Percentiles rank a stretch among this genome's conserved stretches.
Evolutionary conservation across 2,797 vertebrate genomes (phyloP).

Genomic region (Ctenopoma multispine): DNA sequence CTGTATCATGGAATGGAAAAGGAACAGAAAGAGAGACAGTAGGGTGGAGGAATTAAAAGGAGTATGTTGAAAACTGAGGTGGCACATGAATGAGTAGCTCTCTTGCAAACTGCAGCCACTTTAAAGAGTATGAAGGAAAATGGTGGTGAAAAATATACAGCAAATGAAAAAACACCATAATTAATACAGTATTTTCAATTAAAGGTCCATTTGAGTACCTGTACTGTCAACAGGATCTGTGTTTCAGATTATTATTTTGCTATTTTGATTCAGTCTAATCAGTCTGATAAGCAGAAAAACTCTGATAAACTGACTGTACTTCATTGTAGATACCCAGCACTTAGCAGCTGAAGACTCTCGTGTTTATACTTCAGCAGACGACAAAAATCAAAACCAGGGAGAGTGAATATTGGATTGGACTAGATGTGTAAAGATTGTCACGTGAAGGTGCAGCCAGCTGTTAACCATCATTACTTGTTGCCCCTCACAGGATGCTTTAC

Average conservation of each 20-base stretch:
- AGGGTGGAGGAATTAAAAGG: conserved; percentile 31
- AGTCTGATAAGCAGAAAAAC: not conserved
- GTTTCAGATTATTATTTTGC: not conserved
- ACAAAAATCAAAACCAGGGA: not conserved
- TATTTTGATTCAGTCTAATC: not conserved
- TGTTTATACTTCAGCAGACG: too few relatives aligned
- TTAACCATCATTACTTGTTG: not conserved
- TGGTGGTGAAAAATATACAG: not conserved
- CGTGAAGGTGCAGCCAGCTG: not conserved
- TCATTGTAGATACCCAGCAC: not conserved
- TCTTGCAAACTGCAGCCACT: not conserved
- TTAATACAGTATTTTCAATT: conserved; percentile 10
- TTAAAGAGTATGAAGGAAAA: not conserved
- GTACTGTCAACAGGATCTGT: not conserved
- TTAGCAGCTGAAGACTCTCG: too few relatives aligned
- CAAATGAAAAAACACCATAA: not conserved
- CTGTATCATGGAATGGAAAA: conserved; percentile 17
- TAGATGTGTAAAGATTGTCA: too few relatives aligned
- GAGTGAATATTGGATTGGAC: not conserved
- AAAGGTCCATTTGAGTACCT: not conserved
- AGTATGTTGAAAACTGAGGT: conserved; percentile 8
- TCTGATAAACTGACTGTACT: not conserved
- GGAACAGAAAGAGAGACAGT: conserved; percentile 30
- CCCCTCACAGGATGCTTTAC: not conserved
- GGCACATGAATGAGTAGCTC: not conserved